Evolutionary conservation across 2,797 vertebrate species (phyloP), one percentile per base, ranked within the genome.

Genomic region (Dallia pectoralis): DNA sequence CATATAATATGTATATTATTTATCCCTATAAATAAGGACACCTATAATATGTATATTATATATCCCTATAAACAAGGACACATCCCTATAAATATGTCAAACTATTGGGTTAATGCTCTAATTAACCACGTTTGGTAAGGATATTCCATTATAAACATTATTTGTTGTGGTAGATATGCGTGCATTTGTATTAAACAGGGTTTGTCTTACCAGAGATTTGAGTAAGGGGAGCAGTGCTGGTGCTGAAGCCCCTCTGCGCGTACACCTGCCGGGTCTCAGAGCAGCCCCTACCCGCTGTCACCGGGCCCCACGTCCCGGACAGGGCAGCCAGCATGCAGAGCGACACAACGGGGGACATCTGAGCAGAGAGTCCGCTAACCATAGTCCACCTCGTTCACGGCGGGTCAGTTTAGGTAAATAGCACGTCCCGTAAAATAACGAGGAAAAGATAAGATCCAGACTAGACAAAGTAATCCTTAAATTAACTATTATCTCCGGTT

Each of bases 211-310:
- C 95, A 76, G 94, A 95, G 82, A 95, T 95, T 62, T 93, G 93
- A 80, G 92, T 91, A 74, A 90, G 84, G 71, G 95, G 95, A 73
- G 95, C 93, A 74, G 88, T 93, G 84, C 82, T 88, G 4, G 94
- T 94, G 71, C 91, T 93, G 90, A 95, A 95, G 30, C 94, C 95
- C 84, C 93, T 94, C 81, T 94, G 91, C 2, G 93, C 87, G 85
- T 95, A 95, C 89, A 92, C 93, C 88, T 94, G 94, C 83, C 95
- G 93, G 76, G 92, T 94, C 84, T 95, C 95, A 64, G 90, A 83
- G 88, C 95, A 96, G 90, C 93, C 94, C 87, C 93, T 89, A 77
- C 90, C 90, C 82, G 90, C 93, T 80, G 74, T 87, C 85, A 68
- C 88, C 64, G 80, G 81, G 81, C 88, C 91, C 79, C 78, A 87